Evolutionary conservation across 92 coral and sea anemone genomes (phyloP).

Genomic region (Nematostella vectensis): DNA sequence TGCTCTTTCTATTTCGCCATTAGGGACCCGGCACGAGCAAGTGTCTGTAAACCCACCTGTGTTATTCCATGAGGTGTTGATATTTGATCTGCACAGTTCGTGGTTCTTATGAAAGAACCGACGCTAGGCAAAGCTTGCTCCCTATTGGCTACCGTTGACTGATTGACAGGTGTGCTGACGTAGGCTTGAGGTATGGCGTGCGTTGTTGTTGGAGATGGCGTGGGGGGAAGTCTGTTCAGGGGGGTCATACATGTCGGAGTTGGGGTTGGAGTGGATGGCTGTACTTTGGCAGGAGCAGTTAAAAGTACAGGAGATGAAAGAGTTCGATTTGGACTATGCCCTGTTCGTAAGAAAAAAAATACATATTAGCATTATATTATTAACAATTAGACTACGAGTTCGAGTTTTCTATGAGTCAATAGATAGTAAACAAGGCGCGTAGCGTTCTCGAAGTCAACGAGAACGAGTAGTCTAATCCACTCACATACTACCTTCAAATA

Average conservation of each 20-base stretch:
- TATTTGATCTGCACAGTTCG: too few relatives aligned
- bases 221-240: background rate
- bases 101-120: background rate
- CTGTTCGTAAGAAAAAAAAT: background rate
- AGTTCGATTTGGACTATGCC: background rate
- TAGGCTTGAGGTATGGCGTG: background rate
- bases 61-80: too few relatives aligned
- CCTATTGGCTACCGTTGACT: background rate
- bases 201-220: background rate
- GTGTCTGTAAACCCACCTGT: too few relatives aligned
- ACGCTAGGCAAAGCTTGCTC: background rate
- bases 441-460: too few relatives aligned
- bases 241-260: background rate
- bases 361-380: too few relatives aligned
- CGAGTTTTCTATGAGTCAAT: too few relatives aligned
- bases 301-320: background rate
- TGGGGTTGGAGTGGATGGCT: slow-evolving; percentile 16
- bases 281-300: slow-evolving; percentile 4
- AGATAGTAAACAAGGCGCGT: too few relatives aligned
- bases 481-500: too few relatives aligned
- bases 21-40: too few relatives aligned
- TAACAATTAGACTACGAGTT: too few relatives aligned
- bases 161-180: background rate
- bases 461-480: too few relatives aligned
- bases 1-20: too few relatives aligned